Evolutionary conservation across 2,797 vertebrate genomes (phyloP).

Genomic region (Microctenopoma steveboyesi): DNA sequence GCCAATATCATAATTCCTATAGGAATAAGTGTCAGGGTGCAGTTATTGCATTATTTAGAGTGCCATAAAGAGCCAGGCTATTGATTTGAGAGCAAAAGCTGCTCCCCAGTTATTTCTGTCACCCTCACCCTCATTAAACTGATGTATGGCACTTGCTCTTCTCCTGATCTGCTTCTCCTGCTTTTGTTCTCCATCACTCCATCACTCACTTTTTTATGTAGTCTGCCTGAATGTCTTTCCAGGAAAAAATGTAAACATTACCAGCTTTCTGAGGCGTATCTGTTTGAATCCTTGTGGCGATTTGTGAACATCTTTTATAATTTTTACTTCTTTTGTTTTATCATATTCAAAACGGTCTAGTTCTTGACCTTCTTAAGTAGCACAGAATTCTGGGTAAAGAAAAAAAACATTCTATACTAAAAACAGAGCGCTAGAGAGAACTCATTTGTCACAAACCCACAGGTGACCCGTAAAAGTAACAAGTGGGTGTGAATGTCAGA

Average conservation of each 20-base stretch:
- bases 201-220: conserved; percentile 47
- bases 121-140: conserved; percentile 82
- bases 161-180: conserved; percentile 54
- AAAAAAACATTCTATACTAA: no score
- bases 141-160: conserved; percentile 72
- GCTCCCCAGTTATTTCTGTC: conserved; percentile 82
- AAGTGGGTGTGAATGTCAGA: neutral
- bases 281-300: neutral
- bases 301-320: neutral
- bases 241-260: neutral
- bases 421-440: no score
- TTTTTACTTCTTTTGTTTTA: neutral
- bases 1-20: conserved; percentile 70
- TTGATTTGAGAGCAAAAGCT: conserved; percentile 83
- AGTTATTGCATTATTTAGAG: conserved; percentile 84
- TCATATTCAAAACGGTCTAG: neutral
- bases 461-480: neutral
- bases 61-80: conserved; percentile 78
- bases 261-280: conserved; percentile 1
- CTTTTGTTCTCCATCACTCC: conserved; percentile 28
- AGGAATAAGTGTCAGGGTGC: conserved; percentile 79
- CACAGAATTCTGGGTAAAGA: no score
- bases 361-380: neutral
- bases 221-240: conserved; percentile 27
- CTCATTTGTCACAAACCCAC: neutral